Conservation (phyloP, 2,888 invertebrate species). For the Allacma fusca region DNA sequence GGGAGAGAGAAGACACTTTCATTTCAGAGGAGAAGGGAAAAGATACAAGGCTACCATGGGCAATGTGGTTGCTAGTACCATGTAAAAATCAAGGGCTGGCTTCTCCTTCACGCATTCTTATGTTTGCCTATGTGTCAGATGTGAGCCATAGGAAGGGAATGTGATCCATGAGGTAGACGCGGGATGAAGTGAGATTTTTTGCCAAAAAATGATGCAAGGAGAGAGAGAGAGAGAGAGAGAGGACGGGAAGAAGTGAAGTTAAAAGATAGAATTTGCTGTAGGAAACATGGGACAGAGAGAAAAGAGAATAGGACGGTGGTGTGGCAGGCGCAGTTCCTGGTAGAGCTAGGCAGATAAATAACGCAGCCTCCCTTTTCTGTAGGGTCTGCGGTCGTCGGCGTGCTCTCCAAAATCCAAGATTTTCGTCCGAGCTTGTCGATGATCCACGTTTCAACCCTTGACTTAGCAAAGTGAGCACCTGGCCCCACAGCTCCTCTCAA, state of each 20-base stretch:
- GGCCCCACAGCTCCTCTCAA: slow-evolving; percentile 22
- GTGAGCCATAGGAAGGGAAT: background rate
- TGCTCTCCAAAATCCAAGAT: slow-evolving; percentile 29
- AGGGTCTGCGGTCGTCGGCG: slow-evolving; percentile 13
- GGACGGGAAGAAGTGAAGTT: background rate
- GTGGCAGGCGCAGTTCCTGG: slow-evolving; percentile 34
- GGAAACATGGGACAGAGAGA: slow-evolving; percentile 9
- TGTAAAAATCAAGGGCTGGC: too few relatives aligned
- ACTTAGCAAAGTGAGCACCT: slow-evolving; percentile 41
- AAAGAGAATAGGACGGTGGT: slow-evolving; percentile 17
- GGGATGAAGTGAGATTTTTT: slow-evolving; percentile 22
- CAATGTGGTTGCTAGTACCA: too few relatives aligned
- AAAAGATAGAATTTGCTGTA: slow-evolving; percentile 4
- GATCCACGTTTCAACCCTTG: slow-evolving; percentile 45
- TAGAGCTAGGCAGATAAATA: slow-evolving; percentile 34
- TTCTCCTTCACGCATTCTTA: too few relatives aligned
- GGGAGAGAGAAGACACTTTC: background rate
- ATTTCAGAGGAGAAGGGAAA: too few relatives aligned
- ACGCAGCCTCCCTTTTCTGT: slow-evolving; percentile 34
- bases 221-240: slow-evolving; percentile 16
- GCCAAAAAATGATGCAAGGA: slow-evolving; percentile 2
- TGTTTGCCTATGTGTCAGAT: too few relatives aligned
- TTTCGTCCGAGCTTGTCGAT: slow-evolving; percentile 28
- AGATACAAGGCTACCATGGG: too few relatives aligned
- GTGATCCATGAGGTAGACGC: background rate